Conservation (phyloP, 2,113 vertebrate genomes). For the Garra rufa region DNA sequence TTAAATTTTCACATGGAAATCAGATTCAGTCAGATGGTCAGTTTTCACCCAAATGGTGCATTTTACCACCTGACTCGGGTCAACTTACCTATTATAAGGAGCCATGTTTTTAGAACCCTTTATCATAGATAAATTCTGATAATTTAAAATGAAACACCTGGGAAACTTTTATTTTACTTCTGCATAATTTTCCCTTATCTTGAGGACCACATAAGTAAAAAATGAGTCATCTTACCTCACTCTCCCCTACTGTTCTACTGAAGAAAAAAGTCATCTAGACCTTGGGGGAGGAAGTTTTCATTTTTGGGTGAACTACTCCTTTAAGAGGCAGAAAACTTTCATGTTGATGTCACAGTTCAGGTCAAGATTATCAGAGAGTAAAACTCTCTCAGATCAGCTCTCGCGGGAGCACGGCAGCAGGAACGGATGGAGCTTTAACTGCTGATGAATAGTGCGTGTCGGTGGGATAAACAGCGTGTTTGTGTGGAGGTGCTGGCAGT, state of each 20-base stretch:
- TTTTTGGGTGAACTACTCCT: background rate
- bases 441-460: conserved; percentile 41
- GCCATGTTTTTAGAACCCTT: too few species aligned
- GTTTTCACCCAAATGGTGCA: too few species aligned
- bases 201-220: too few species aligned
- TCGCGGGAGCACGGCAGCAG: background rate
- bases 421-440: conserved; percentile 24
- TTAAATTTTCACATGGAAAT: too few species aligned
- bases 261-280: background rate
- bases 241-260: background rate
- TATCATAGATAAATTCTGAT: too few species aligned
- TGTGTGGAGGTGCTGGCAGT: conserved; percentile 7
- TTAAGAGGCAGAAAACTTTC: background rate
- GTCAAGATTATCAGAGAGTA: background rate
- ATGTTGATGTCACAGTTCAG: background rate
- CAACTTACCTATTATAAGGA: too few species aligned
- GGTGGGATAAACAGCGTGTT: conserved; percentile 36
- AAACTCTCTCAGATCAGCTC: conserved; percentile 24
- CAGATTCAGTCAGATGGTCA: too few species aligned
- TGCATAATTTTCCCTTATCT: too few species aligned
- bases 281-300: background rate
- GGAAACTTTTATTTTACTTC: too few species aligned
- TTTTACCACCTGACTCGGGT: too few species aligned
- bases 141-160: too few species aligned
- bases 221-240: too few species aligned